Conservation (phyloP, 2,113 vertebrate species). For the Nicator chloris region DNA sequence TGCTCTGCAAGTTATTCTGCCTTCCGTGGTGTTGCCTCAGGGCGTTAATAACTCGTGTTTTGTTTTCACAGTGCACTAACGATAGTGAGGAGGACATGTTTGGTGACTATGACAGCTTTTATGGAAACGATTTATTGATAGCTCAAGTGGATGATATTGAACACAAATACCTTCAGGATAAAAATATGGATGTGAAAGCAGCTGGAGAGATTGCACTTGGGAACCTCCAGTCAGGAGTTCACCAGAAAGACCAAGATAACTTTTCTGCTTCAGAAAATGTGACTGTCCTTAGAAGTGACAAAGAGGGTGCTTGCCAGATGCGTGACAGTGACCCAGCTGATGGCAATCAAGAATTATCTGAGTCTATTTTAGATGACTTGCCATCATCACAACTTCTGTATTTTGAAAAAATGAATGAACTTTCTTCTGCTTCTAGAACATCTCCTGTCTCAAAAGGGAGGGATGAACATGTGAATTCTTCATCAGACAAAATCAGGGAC, state of each 20-base stretch:
- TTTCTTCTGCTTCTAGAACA: not conserved
- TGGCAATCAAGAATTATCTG: not conserved
- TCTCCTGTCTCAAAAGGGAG: not conserved
- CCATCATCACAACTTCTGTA: conserved; percentile 78
- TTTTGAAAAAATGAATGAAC: conserved; percentile 7
- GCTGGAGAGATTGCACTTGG: not conserved
- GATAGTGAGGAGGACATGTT: conserved; percentile 88
- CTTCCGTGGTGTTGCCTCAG: fast-evolving
- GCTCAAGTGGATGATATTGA: conserved; percentile 78
- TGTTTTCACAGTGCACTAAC: conserved; percentile 69
- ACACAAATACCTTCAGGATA: conserved; percentile 22
- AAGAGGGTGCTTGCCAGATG: not conserved
- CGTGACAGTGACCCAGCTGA: not conserved
- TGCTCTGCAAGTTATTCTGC: fast-evolving
- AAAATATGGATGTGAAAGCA: not conserved
- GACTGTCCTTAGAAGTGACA: not conserved
- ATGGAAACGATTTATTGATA: conserved; percentile 77
- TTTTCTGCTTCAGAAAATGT: not conserved
- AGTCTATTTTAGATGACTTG: conserved; percentile 68
- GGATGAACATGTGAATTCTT: not conserved
- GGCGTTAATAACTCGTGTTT: fast-evolving
- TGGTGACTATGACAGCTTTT: conserved; percentile 83
- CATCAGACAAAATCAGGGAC: not conserved
- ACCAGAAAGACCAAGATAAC: not conserved
- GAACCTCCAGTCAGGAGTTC: not conserved